Conservation (phyloP, 1,140 invertebrate genomes). For the Scylla paramamosain region DNA sequence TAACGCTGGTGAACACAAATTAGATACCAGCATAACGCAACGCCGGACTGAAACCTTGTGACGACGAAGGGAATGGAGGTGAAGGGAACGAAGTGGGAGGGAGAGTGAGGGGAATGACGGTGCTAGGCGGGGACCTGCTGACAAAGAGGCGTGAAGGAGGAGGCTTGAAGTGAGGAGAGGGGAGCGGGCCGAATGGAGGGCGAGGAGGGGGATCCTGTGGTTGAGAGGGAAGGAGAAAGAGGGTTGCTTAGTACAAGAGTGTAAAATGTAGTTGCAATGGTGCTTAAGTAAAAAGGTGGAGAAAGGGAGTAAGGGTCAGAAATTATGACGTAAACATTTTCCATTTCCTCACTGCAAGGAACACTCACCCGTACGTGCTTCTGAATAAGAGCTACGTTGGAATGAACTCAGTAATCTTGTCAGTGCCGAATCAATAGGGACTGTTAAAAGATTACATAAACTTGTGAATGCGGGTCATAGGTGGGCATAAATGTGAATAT, state of each 20-base stretch:
- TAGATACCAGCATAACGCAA: background rate
- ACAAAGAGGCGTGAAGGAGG: background rate
- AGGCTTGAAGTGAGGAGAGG: background rate
- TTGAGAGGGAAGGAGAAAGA: conserved; percentile 19
- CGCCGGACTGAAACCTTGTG: background rate
- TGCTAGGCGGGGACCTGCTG: background rate
- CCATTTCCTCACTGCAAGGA: no score
- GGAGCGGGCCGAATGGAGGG: background rate
- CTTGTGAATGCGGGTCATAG: no score
- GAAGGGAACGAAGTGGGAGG: background rate
- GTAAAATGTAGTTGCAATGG: background rate
- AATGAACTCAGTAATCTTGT: no score
- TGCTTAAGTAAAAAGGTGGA: no score
- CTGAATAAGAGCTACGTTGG: no score
- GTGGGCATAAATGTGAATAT: no score
- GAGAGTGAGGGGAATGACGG: background rate
- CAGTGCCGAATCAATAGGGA: no score
- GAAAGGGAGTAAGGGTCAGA: no score
- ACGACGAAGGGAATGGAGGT: background rate
- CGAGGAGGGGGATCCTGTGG: background rate
- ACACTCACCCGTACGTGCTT: no score
- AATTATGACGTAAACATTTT: no score
- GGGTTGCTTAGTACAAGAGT: background rate
- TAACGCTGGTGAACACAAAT: background rate
- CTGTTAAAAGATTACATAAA: no score